Evolutionary conservation across 2,797 vertebrate genomes (phyloP).

Genomic region (Typhlichthys subterraneus): DNA sequence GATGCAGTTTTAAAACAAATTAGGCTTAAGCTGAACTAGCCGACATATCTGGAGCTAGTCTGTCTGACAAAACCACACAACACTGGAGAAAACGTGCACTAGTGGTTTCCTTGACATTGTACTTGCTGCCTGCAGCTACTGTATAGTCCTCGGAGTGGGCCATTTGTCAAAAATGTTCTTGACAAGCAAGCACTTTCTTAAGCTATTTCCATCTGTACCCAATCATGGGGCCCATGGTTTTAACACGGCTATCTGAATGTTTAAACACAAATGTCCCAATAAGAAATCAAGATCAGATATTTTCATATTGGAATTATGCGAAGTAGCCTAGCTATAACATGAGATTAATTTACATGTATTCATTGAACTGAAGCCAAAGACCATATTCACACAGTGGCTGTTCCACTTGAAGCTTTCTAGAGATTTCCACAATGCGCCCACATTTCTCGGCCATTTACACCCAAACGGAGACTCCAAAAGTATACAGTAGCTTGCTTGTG

Average conservation of each 20-base stretch:
- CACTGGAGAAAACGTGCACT: conserved; percentile 38
- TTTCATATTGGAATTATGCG: conserved; percentile 3
- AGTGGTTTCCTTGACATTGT: conserved; percentile 45
- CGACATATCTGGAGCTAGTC: conserved; percentile 57
- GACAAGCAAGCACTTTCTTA: conserved; percentile 16
- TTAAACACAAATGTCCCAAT: neutral
- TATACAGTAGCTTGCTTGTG: too few relatives aligned
- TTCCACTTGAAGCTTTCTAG: too few relatives aligned
- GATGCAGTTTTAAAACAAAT: conserved; percentile 16
- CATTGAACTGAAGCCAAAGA: too few relatives aligned
- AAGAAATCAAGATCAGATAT: neutral
- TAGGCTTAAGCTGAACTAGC: conserved; percentile 51
- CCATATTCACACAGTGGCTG: too few relatives aligned
- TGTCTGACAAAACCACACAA: conserved; percentile 60
- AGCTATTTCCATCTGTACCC: neutral
- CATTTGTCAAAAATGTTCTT: conserved; percentile 43
- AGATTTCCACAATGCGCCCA: too few relatives aligned
- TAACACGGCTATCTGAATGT: neutral
- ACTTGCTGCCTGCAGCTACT: conserved; percentile 39
- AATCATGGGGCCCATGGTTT: neutral
- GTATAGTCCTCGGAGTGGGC: conserved; percentile 21
- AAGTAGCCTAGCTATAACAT: conserved; percentile 3
- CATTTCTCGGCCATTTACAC: too few relatives aligned
- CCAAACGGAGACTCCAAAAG: too few relatives aligned
- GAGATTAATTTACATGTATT: conserved; percentile 3